Percentiles rank a stretch among this genome's conserved stretches.
Evolutionary conservation across 2,888 invertebrate genomes (phyloP).

Genomic region (Coecobrya sp.): DNA sequence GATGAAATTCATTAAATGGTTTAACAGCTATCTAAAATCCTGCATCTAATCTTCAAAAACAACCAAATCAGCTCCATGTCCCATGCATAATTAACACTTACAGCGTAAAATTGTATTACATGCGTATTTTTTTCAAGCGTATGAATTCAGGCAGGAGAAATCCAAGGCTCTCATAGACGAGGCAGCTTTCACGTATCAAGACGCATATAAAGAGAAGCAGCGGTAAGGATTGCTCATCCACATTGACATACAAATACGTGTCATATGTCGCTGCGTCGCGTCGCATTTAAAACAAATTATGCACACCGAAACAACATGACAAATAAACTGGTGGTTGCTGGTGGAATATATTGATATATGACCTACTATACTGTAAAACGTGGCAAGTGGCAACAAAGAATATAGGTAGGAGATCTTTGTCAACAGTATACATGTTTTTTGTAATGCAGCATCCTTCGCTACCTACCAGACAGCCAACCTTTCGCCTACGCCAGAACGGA

Average conservation of each 20-base stretch:
- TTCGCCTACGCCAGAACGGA: not conserved
- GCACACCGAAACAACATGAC: no score
- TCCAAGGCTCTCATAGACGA: no score
- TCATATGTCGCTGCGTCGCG: no score
- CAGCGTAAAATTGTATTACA: not conserved
- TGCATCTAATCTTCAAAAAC: not conserved
- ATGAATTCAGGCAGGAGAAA: not conserved
- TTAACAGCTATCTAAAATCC: conserved; percentile 15
- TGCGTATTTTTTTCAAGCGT: not conserved
- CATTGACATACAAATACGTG: not conserved
- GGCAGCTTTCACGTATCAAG: not conserved
- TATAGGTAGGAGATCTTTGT: no score
- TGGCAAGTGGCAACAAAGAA: no score
- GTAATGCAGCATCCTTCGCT: no score
- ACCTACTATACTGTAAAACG: no score
- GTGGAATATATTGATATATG: no score
- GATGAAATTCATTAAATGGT: conserved; percentile 28
- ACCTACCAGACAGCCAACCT: not conserved
- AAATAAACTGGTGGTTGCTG: no score
- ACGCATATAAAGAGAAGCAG: not conserved
- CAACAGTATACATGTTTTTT: no score
- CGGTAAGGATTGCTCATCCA: not conserved
- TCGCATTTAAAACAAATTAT: no score
- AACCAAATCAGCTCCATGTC: not conserved
- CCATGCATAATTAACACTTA: not conserved